Conservation (phyloP, 1,140 invertebrate species). For the Portunus trituberculatus region DNA sequence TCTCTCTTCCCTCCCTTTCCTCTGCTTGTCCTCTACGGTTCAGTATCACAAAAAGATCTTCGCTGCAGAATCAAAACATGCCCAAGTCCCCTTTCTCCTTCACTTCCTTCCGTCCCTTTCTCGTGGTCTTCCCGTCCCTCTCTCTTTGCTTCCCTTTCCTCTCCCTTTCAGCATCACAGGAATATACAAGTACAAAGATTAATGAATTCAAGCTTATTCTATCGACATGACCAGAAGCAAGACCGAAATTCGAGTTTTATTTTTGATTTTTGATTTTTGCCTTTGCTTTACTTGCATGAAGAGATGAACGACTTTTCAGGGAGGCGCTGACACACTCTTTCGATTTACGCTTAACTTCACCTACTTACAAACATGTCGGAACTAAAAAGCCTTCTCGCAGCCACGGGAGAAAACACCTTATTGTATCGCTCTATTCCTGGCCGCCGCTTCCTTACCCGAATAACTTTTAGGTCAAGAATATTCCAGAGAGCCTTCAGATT, state of each 20-base stretch:
- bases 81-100: not conserved
- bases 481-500: not conserved
- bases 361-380: not conserved
- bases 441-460: not conserved
- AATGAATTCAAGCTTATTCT: not conserved
- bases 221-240: not conserved
- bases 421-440: not conserved
- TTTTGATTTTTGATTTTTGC: no score
- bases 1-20: not conserved
- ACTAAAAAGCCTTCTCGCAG: not conserved
- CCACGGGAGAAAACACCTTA: not conserved
- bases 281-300: not conserved
- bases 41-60: not conserved
- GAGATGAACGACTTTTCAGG: not conserved
- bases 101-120: not conserved
- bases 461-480: constrained; percentile 3
- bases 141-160: not conserved
- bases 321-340: not conserved
- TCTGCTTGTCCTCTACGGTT: not conserved
- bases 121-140: not conserved
- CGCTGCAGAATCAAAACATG: no score
- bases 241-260: not conserved
- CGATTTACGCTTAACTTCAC: not conserved
- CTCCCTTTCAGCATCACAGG: not conserved
- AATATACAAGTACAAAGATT: not conserved